A percentile compares a stretch with the other conserved stretches of the same genome.
These are phyloP conservation scores for Petrolisthes manimaculis DNA, from an alignment of 2,888 invertebrate genomes.

Conservation along the genomic window DNA sequence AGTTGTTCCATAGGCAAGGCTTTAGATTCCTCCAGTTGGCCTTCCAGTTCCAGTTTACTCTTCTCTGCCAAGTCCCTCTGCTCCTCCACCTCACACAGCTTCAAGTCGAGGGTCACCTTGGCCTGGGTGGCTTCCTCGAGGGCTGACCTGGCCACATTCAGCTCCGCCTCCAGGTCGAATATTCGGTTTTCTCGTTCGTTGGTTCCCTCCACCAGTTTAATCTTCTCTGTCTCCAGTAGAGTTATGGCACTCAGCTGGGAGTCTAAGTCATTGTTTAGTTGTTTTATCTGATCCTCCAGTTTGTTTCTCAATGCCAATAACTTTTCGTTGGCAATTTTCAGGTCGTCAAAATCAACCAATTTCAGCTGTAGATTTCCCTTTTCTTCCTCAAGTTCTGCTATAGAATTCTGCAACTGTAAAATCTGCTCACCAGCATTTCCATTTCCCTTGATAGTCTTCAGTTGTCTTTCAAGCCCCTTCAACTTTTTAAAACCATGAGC, in stretches of 20 bases:
- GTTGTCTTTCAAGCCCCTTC: slow-evolving; percentile 81
- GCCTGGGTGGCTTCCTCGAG: slow-evolving; percentile 68
- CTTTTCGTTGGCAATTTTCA: slow-evolving; percentile 52
- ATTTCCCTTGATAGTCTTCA: slow-evolving; percentile 71
- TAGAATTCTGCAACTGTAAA: slow-evolving; percentile 70
- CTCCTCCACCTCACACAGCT: slow-evolving; percentile 83
- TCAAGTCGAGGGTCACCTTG: slow-evolving; percentile 83
- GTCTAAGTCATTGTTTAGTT: slow-evolving; percentile 69
- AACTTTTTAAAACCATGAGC: slow-evolving; percentile 75
- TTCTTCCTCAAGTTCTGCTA: slow-evolving; percentile 89
- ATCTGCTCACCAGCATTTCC: slow-evolving; percentile 66
- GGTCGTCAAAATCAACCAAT: slow-evolving; percentile 83
- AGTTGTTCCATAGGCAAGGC: slow-evolving; percentile 58
- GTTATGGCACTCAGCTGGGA: slow-evolving; percentile 76
- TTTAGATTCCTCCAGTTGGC: slow-evolving; percentile 43
- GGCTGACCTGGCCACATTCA: slow-evolving; percentile 17
- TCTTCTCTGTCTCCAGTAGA: slow-evolving; percentile 78
- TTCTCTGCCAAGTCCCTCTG: slow-evolving; percentile 77
- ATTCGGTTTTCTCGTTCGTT: slow-evolving; percentile 60
- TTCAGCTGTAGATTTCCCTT: slow-evolving; percentile 90
- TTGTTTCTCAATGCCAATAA: slow-evolving; percentile 44
- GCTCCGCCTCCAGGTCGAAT: slow-evolving; percentile 57
- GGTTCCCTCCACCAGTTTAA: slow-evolving; percentile 77
- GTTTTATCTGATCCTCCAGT: slow-evolving; percentile 66
- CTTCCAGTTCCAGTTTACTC: slow-evolving; percentile 74